Evolutionary conservation across 1,140 invertebrate species (phyloP).

Genomic region (Listronotus oregonensis): DNA sequence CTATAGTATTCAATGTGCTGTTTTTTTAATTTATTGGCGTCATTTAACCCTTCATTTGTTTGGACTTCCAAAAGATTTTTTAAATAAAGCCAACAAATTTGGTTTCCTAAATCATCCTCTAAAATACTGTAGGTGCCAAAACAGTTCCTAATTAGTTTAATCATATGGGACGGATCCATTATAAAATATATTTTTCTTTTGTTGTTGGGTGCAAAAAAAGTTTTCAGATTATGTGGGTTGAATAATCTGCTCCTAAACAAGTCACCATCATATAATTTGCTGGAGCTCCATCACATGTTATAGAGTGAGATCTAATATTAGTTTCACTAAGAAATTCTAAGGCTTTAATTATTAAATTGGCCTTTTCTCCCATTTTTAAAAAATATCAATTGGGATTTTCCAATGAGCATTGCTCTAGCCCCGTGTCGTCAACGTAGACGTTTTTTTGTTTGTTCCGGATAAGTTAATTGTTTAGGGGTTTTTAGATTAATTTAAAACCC

Average conservation of each 20-base stretch:
- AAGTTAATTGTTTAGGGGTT: no score
- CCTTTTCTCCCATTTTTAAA: conserved; percentile 27
- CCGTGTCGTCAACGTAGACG: no score
- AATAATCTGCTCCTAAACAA: conserved; percentile 42
- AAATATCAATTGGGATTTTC: conserved; percentile 46
- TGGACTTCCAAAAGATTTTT: conserved; percentile 29
- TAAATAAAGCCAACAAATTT: conserved; percentile 24
- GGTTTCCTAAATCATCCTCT: neutral
- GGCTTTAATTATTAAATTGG: conserved; percentile 38
- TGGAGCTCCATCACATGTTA: conserved; percentile 50
- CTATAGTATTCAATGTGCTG: conserved; percentile 40
- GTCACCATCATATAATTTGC: conserved; percentile 41
- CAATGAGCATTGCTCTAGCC: no score
- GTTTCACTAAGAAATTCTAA: conserved; percentile 40
- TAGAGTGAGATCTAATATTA: conserved; percentile 40
- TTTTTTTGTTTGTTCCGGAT: no score
- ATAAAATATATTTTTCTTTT: conserved; percentile 17
- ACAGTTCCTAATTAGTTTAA: conserved; percentile 36
- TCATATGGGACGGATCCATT: conserved; percentile 31
- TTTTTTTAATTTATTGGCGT: conserved; percentile 39
- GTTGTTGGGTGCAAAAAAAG: conserved; percentile 23
- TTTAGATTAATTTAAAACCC: no score
- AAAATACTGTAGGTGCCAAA: conserved; percentile 10
- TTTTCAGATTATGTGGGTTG: conserved; percentile 17
- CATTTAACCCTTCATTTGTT: conserved; percentile 34